A percentile compares a stretch with the other conserved stretches of the same genome.
These are phyloP conservation scores for Melanophora roralis DNA, from an alignment of 2,888 invertebrate genomes.

Conservation along the genomic window DNA sequence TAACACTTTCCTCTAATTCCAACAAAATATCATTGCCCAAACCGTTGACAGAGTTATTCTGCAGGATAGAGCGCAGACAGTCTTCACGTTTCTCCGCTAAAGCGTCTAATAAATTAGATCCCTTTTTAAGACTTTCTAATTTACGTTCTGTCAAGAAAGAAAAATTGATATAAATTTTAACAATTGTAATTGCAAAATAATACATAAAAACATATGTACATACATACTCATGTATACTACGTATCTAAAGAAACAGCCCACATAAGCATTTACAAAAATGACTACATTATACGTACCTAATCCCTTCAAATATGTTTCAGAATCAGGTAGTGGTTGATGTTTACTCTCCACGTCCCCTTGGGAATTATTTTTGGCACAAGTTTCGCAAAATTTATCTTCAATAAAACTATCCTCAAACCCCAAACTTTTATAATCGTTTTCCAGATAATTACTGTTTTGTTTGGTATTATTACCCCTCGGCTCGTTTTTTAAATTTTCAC, in stretches of 20 bases:
- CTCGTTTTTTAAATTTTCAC: slow-evolving; percentile 22
- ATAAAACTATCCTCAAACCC: slow-evolving; percentile 81
- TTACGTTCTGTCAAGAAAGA: slow-evolving; percentile 73
- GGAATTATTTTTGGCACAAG: slow-evolving; percentile 72
- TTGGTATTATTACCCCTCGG: slow-evolving; percentile 10
- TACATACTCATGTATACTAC: no score
- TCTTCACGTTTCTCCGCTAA: slow-evolving; percentile 78
- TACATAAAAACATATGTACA: no score
- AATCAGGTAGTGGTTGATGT: slow-evolving; percentile 77
- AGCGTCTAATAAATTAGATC: slow-evolving; percentile 78
- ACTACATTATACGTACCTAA: slow-evolving; percentile 79
- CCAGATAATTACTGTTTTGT: slow-evolving; percentile 32
- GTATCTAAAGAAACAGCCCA: no score
- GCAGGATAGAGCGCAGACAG: slow-evolving; percentile 78
- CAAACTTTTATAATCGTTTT: slow-evolving; percentile 41
- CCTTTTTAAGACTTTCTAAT: slow-evolving; percentile 78
- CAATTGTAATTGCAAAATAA: no score
- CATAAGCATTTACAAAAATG: background rate
- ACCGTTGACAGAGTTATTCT: slow-evolving; percentile 65
- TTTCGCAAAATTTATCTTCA: slow-evolving; percentile 60
- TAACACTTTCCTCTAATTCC: slow-evolving; percentile 77
- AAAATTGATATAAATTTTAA: slow-evolving; percentile 8
- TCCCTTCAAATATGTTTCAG: slow-evolving; percentile 78
- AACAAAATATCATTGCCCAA: slow-evolving; percentile 67
- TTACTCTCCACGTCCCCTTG: slow-evolving; percentile 6